A percentile compares a stretch with the other conserved stretches of the same genome.
Conservation (phyloP, 2,797 vertebrate genomes). For the Peromyscus nudipes region DNA sequence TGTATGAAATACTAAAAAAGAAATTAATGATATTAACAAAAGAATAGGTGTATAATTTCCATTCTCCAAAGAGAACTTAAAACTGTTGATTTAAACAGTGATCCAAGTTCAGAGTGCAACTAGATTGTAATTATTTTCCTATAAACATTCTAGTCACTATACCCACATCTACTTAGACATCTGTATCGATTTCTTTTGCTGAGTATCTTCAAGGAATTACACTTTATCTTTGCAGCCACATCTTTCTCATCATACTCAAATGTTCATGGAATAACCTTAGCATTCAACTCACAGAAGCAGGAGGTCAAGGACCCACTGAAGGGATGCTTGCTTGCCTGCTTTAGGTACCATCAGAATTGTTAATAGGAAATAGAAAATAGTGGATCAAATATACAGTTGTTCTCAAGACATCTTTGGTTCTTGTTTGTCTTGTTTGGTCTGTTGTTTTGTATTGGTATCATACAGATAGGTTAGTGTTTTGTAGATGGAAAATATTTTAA, state of each 20-base stretch:
- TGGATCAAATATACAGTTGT: neutral
- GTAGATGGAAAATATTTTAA: too few species aligned
- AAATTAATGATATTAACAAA: neutral
- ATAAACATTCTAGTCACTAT: neutral
- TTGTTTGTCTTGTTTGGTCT: neutral
- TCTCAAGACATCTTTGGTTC: neutral
- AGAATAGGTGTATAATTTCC: neutral
- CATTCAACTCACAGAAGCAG: conserved; percentile 18
- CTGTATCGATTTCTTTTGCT: neutral
- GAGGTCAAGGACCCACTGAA: neutral
- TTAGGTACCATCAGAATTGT: neutral
- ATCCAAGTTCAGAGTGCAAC: neutral
- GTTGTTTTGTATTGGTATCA: neutral
- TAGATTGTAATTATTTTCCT: conserved; percentile 39
- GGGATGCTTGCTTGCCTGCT: neutral
- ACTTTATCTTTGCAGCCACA: neutral
- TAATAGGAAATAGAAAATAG: conserved; percentile 28
- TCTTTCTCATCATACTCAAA: neutral
- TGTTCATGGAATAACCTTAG: neutral
- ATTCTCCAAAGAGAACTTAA: neutral
- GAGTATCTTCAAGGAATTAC: neutral
- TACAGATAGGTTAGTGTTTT: neutral
- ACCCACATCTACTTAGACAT: neutral
- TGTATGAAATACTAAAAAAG: neutral
- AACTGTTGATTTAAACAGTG: neutral